phyloP scores from a whole-genome alignment of 2,888 invertebrate species.

The Hirtodrosophila alboralis region DNA sequence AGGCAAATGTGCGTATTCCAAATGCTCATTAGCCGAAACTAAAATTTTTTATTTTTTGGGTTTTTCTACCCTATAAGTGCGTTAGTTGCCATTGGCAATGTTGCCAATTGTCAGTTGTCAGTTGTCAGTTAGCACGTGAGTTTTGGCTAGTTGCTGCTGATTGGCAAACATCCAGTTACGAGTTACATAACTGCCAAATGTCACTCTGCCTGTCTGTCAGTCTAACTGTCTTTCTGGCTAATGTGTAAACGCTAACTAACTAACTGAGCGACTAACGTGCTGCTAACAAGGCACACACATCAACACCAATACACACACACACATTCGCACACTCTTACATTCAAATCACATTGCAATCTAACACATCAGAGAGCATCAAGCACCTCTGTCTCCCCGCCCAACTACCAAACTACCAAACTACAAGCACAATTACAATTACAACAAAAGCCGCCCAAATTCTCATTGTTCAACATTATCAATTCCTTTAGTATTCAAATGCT shows the following conservation, averaged over 20 bases:
- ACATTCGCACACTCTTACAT: background rate
- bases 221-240: constrained; percentile 33
- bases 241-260: constrained; percentile 64
- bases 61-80: constrained; percentile 60
- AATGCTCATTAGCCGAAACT: constrained; percentile 70
- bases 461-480: constrained; percentile 63
- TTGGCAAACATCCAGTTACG: constrained; percentile 41
- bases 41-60: constrained; percentile 57
- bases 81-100: constrained; percentile 70
- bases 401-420: too few relatives aligned
- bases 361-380: constrained; percentile 23
- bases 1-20: constrained; percentile 71
- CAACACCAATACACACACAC: constrained; percentile 14
- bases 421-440: constrained; percentile 62
- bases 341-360: constrained; percentile 26
- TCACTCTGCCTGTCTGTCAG: background rate
- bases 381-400: constrained; percentile 53
- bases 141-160: constrained; percentile 41
- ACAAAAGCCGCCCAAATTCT: constrained; percentile 49
- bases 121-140: constrained; percentile 47
- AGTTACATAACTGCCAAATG: constrained; percentile 27
- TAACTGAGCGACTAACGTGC: constrained; percentile 61
- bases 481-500: constrained; percentile 71
- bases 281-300: constrained; percentile 48
- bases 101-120: constrained; percentile 58